Base-by-base conservation (phyloP, 2,797 vertebrate genomes). In the Sebastes kiyomatsui region DNA sequence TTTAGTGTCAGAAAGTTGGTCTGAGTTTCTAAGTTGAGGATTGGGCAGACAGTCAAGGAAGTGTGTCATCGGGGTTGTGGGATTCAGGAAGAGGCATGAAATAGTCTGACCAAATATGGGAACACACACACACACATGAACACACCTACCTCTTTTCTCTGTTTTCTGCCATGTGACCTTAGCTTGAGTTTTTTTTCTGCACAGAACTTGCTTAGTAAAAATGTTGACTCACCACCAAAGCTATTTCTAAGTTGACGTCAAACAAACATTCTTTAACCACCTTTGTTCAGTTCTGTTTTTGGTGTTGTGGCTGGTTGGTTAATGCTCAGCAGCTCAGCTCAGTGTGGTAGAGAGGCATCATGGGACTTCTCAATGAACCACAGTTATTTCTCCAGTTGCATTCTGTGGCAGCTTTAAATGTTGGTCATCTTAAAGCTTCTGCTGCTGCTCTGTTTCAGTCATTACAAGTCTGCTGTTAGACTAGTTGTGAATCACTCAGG, bases 71-170 rank as follows among this genome's bases (percentile, higher is more conserved):
- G 67, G 72, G 75, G 62, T 67, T 79, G 28, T 28, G 60, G 46
- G 80, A 64, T 77, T 84, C 77, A 74, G 66, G 60, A 75, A 64
- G 59, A 66, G 78, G 67, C 52, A 73, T 64, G 60, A 71, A 73
- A 59, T 22, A 56, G 62, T 68, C 54, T 87, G 82, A 93, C 93
- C 94, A 92, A 90, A 95, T 93, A 95, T 89, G 93, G 93, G 10
- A 77, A 75, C 58, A 42, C 56, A 61, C 79, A 67, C 79, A 67
- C 32, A 20, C 66, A 23, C 2, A 1, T 6, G 13, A 61, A 82
- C 73, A 46, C 73, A 35, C 72, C n/a, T 28, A 6, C 33, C 5
- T 60, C 14, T 27, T 18, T 18, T 52, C 25, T 52, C 5, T 58
- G 18, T 59, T 71, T 56, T 74, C 65, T 75, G n/a, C 33, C 11